Evolutionary conservation across 2,888 invertebrate species (phyloP).

Genomic region (Yponomeuta malinellus): DNA sequence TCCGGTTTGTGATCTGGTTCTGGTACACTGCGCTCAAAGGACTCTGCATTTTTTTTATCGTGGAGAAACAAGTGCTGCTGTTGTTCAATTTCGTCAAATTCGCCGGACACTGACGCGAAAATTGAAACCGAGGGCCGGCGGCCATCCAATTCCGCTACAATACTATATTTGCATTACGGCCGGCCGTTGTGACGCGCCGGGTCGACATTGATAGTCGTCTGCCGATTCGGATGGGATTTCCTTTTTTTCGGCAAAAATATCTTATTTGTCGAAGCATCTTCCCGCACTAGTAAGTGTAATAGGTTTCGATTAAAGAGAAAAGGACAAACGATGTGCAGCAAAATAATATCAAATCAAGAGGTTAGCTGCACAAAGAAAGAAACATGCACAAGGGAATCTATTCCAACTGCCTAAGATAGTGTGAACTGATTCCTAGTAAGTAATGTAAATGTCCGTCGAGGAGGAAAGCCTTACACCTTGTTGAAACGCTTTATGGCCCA

Average conservation of each 20-base stretch:
- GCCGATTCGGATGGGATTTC: neutral
- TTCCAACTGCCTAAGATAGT: neutral
- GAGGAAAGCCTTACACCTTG: slow-evolving; percentile 6
- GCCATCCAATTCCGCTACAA: neutral
- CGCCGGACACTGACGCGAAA: neutral
- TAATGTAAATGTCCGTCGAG: slow-evolving; percentile 3
- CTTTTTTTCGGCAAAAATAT: neutral
- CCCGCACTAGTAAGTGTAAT: neutral
- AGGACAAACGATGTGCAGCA: no score
- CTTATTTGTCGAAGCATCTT: neutral
- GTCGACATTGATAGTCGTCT: neutral
- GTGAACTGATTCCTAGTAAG: neutral
- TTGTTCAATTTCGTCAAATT: neutral
- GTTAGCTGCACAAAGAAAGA: no score
- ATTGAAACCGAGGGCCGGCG: neutral
- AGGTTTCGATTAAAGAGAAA: neutral
- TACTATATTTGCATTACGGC: neutral
- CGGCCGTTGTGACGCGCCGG: neutral
- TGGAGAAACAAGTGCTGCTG: neutral
- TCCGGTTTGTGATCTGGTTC: no score
- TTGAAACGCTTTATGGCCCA: slow-evolving; percentile 10
- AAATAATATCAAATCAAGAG: no score
- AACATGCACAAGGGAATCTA: no score
- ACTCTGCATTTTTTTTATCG: neutral
- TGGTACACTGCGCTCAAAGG: no score